Percentiles rank a stretch among this genome's conserved stretches.
Evolutionary conservation across 1,140 invertebrate species (phyloP).

Genomic region (Drosophila sproati): DNA sequence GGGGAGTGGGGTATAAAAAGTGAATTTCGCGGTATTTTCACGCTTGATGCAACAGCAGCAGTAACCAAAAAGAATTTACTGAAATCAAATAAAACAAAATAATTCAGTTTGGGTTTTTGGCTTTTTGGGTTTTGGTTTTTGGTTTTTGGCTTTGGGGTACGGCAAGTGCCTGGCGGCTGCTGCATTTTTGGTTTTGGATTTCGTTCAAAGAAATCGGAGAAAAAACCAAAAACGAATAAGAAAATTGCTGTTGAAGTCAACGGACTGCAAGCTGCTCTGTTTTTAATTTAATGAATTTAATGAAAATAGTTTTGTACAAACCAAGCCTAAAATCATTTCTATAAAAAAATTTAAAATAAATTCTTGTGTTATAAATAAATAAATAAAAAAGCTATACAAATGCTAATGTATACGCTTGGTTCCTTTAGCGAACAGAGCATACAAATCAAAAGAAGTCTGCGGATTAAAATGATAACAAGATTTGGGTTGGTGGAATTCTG

Average conservation of each 20-base stretch:
- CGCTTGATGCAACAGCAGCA: slow-evolving; percentile 62
- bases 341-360: too few species aligned
- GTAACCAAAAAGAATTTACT: slow-evolving; percentile 2
- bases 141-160: slow-evolving; percentile 4
- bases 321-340: too few species aligned
- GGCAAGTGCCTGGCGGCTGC: slow-evolving; percentile 40
- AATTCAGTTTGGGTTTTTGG: slow-evolving; percentile 6
- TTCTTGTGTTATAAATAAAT: too few species aligned
- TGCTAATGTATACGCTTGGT: not conserved
- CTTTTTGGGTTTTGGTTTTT: slow-evolving; percentile 9
- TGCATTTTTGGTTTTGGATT: slow-evolving; percentile 69
- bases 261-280: slow-evolving; percentile 31
- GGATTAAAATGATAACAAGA: slow-evolving; percentile 82
- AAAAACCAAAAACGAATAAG: slow-evolving; percentile 1
- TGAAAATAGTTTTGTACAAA: too few species aligned
- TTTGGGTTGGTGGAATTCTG: slow-evolving; percentile 40
- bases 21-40: slow-evolving; percentile 84
- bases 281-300: too few species aligned
- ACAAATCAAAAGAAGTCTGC: slow-evolving; percentile 7
- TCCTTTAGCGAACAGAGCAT: not conserved
- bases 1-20: slow-evolving; percentile 36
- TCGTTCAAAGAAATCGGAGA: slow-evolving; percentile 72
- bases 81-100: slow-evolving; percentile 1
- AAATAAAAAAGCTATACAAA: too few species aligned
- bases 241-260: too few species aligned